Conservation (phyloP, 2,888 invertebrate species). For the Stegana nigrithorax region DNA sequence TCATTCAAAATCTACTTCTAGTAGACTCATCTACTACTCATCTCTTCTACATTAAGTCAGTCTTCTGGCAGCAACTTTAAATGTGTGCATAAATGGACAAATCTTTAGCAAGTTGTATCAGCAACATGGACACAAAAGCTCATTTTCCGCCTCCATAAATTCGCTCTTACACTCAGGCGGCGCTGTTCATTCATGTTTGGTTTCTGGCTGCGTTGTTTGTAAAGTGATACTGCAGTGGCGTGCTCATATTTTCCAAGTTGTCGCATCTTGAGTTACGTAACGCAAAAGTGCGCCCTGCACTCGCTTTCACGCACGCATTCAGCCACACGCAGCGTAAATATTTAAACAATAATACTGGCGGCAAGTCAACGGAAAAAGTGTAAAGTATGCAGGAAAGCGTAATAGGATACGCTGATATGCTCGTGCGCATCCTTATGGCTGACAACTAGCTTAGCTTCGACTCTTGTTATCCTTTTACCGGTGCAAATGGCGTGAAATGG, state of each 20-base stretch:
- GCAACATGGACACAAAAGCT: too few relatives aligned
- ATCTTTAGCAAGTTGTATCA: slow-evolving; percentile 9
- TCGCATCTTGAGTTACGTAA: background rate
- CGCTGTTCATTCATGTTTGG: too few relatives aligned
- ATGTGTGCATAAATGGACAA: background rate
- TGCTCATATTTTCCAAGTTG: slow-evolving; percentile 8
- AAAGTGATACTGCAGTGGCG: too few relatives aligned
- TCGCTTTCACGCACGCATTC: background rate
- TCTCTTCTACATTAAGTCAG: slow-evolving; percentile 35
- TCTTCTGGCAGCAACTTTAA: slow-evolving; percentile 20
- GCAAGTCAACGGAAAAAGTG: slow-evolving; percentile 52
- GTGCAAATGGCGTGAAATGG: background rate
- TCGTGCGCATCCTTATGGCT: background rate
- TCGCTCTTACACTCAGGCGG: too few relatives aligned
- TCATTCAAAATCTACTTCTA: too few relatives aligned
- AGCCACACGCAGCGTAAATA: slow-evolving; percentile 47
- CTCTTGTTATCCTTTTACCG: background rate
- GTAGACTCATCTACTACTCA: too few relatives aligned
- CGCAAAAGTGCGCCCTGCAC: too few relatives aligned
- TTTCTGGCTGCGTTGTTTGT: too few relatives aligned
- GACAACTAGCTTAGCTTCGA: background rate
- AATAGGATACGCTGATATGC: background rate
- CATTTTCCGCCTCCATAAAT: too few relatives aligned
- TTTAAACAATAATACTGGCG: slow-evolving; percentile 62
- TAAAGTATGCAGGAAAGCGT: background rate